phyloP scores from a whole-genome alignment of 1,140 invertebrate genomes.

The Calycopis cecrops region DNA sequence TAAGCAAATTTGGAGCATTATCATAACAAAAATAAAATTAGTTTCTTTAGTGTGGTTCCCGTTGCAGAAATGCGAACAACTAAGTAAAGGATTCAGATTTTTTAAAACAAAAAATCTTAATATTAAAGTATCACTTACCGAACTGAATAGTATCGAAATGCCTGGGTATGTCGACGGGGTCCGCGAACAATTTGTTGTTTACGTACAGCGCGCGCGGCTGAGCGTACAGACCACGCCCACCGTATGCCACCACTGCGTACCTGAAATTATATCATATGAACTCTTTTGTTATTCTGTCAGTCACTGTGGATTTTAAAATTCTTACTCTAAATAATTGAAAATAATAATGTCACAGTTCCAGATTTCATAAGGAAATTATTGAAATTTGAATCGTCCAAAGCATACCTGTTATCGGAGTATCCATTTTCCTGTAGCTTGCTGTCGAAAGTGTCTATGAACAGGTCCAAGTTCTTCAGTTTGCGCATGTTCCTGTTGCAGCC shows the following conservation, averaged over 20 bases:
- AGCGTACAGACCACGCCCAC: constrained; percentile 83
- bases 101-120: too few relatives aligned
- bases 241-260: constrained; percentile 88
- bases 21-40: too few relatives aligned
- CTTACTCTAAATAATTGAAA: too few relatives aligned
- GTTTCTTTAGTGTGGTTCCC: background rate
- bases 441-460: constrained; percentile 79
- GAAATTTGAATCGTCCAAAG: too few relatives aligned
- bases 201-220: constrained; percentile 81
- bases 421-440: constrained; percentile 79
- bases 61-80: too few relatives aligned
- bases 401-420: constrained; percentile 80
- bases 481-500: constrained; percentile 83
- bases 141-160: constrained; percentile 79
- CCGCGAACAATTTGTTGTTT: constrained; percentile 81
- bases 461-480: constrained; percentile 79
- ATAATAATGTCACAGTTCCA: too few relatives aligned
- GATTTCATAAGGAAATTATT: too few relatives aligned
- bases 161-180: constrained; percentile 71
- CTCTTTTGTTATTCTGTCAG: background rate
- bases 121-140: constrained; percentile 76
- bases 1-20: too few relatives aligned
- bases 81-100: too few relatives aligned
- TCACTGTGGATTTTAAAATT: too few relatives aligned
- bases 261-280: constrained; percentile 52